Evolutionary conservation across 2,888 invertebrate species (phyloP), one percentile per base, ranked within the genome.

Genomic region (Clivina fossor): DNA sequence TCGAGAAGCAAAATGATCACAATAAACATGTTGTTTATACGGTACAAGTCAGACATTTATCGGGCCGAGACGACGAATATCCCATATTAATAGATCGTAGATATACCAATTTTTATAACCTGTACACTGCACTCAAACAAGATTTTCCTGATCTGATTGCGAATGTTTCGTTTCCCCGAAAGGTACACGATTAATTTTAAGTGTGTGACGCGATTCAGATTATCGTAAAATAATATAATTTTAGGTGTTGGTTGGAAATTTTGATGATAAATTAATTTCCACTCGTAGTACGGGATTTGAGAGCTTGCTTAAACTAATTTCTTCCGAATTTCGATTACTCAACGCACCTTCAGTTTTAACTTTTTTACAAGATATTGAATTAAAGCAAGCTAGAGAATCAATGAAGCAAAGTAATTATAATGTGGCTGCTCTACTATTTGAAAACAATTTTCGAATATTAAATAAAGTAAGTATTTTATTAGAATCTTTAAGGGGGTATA

Each of bases 1-100:
- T 82, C 61, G 80, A 82, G 26, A 78, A 77, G n/a, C 72, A 72
- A 24, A 80, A 79, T 47, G 78, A 75, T 41, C 82, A 83, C 59
- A 86, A 84, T 65, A 86, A 85, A 65, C 82, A 80, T 72, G 86
- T 88, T 5, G 78, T 85, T 0, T 88, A 88, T 61, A 83, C 83
- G 66, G 66, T 88, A 48, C 81, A 81, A 69, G 81, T 84, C 24
- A 74, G 81, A 30, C 83, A 81, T 65, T 79, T 82, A 62, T 75
- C 78, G n/a, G 73, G 75, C 13, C 75, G 71, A 60, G 73, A 74
- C 59, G 86, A 86, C 71, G 70, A 63, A 28, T 78, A 81, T 60
- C 84, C 86, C 13, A 82, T 81, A 0, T 78, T 78, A 58, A 81
- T 87, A 41, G 85, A 86, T 65, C 74, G 88, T 47, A 77, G 88